Base-by-base conservation (phyloP, 2,888 invertebrate genomes). In the Morpho deidamia region DNA sequence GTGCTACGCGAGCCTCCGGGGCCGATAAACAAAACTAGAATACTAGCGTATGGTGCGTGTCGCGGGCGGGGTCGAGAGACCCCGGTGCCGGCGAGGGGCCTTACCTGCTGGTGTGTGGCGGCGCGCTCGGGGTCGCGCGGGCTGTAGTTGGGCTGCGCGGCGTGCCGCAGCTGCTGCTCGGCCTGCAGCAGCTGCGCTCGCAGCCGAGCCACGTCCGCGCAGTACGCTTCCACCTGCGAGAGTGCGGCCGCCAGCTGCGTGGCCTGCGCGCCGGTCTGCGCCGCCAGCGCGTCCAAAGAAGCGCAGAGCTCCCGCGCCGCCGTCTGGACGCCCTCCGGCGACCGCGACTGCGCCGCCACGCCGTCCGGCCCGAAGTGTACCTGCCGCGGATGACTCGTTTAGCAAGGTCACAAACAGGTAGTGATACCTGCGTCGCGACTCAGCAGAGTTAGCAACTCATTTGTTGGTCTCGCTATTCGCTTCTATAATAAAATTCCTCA, bases 331-430 rank as follows among this genome's bases (percentile, higher is more conserved):
- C 93, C 93, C 61, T 92, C 77, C 7, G 77, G 95, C 91, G 77
- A 93, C 91, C 59, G 95, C 91, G 71, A 93, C 92, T 69, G 93
- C 91, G 87, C 95, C 94, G 73, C 95, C 94, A 94, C 95, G 80
- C 96, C 93, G 57, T 95, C 96, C 56, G 95, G 94, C 56, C 94
- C 93, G 92, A 97, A 97, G 87, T 97, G 97, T 53, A 97, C 95
- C 95, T 95, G 81, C n/a, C 11, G 14, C 23, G 32, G 14, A 8
- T 44, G 11, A 32, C 12, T 23, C 34, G 40, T 40, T 41, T 23
- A 23, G 23, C 23, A 23, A 3, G 4, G 23, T 23, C 4, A 23
- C 0, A 23, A 5, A n/a, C n/a, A n/a, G n/a, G n/a, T n/a, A n/a
- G n/a, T n/a, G n/a, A n/a, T n/a, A n/a, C n/a, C n/a, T n/a, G n/a